Evolutionary conservation across 2,113 vertebrate genomes (phyloP).

Genomic region (Taurulus bubalis): DNA sequence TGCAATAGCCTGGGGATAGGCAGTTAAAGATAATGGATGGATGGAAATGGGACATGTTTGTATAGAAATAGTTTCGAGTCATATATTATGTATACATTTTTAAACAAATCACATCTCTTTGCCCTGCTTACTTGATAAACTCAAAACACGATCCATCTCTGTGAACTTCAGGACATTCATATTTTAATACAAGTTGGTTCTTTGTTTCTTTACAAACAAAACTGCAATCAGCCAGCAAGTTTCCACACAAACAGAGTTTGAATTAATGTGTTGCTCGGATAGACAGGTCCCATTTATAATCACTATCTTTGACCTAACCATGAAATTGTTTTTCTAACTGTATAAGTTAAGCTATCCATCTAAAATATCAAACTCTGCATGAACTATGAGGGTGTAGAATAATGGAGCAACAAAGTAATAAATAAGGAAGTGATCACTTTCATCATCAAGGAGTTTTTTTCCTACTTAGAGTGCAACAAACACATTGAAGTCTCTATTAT

Average conservation of each 20-base stretch:
- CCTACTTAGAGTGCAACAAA: slow-evolving; percentile 1
- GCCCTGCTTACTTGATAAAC: slow-evolving; percentile 7
- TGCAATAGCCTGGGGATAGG: background rate
- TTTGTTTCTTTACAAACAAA: slow-evolving; percentile 53
- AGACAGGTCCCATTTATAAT: slow-evolving; percentile 55
- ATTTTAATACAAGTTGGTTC: slow-evolving; percentile 30
- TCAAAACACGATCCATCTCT: slow-evolving; percentile 42
- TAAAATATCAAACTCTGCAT: slow-evolving; percentile 59
- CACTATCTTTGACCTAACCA: slow-evolving; percentile 63
- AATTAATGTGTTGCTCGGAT: slow-evolving; percentile 49
- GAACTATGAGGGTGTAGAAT: slow-evolving; percentile 43
- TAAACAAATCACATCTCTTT: slow-evolving; percentile 34
- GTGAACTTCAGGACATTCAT: slow-evolving; percentile 18
- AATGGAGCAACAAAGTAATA: slow-evolving; percentile 52
- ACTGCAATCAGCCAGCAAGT: slow-evolving; percentile 40
- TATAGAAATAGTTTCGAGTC: slow-evolving; percentile 7
- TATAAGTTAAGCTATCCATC: slow-evolving; percentile 60
- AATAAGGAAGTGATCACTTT: slow-evolving; percentile 55
- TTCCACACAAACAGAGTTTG: slow-evolving; percentile 41
- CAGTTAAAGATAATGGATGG: background rate
- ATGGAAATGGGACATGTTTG: background rate
- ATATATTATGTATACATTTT: background rate
- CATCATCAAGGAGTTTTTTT: slow-evolving; percentile 52
- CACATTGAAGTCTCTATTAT: slow-evolving; percentile 10
- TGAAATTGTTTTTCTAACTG: slow-evolving; percentile 64